Evolutionary conservation across 2,113 vertebrate species (phyloP).

Genomic region (Poeciliopsis turrubarensis): DNA sequence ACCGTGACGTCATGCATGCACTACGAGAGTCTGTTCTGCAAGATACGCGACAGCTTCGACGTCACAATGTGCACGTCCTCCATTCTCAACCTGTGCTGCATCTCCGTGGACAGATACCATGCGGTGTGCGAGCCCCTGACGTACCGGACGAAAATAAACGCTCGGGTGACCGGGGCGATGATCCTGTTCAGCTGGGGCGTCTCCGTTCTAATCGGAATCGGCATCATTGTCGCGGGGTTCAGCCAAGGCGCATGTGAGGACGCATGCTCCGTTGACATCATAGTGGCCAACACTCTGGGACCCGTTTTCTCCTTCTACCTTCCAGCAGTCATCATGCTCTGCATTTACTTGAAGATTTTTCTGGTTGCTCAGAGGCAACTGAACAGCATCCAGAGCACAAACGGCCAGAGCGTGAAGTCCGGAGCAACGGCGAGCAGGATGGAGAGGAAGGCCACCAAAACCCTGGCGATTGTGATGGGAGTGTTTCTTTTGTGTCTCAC

Average conservation of each 20-base stretch:
- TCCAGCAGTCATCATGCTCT: constrained; percentile 33
- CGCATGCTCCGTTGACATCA: not conserved
- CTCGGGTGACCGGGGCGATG: constrained; percentile 73
- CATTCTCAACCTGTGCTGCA: constrained; percentile 56
- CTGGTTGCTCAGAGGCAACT: constrained; percentile 42
- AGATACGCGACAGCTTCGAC: constrained; percentile 43
- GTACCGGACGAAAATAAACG: constrained; percentile 82
- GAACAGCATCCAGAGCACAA: constrained; percentile 24
- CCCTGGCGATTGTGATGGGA: constrained; percentile 34
- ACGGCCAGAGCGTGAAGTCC: not conserved
- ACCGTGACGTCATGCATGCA: constrained; percentile 39
- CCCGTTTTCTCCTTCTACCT: constrained; percentile 39
- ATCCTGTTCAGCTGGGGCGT: constrained; percentile 81
- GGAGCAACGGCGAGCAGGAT: constrained; percentile 17
- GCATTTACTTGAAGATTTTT: constrained; percentile 48
- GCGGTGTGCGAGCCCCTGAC: constrained; percentile 71
- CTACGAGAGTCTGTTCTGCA: constrained; percentile 45
- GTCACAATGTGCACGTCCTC: constrained; percentile 45
- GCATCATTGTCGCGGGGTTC: constrained; percentile 22
- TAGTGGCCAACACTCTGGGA: constrained; percentile 2
- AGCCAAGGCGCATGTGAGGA: constrained; percentile 5
- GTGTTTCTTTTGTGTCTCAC: constrained; percentile 38
- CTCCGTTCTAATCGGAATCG: constrained; percentile 81
- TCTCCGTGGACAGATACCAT: constrained; percentile 65
- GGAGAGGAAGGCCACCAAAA: constrained; percentile 48